Evolutionary conservation across 2,888 invertebrate species (phyloP), one percentile per base, ranked within the genome.

Genomic region (Idaea aversata): DNA sequence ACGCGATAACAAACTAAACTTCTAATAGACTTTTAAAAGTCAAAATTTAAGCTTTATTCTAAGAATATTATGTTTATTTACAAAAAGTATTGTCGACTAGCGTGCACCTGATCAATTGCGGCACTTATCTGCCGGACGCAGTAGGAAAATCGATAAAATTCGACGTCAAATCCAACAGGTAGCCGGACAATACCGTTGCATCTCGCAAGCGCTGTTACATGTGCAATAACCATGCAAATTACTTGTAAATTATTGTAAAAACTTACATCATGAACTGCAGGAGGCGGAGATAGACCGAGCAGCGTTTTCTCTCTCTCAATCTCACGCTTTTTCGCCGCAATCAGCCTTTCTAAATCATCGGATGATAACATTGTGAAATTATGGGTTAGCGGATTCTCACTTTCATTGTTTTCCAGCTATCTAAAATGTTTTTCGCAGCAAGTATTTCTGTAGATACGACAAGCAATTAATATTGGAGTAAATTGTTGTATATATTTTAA

Each of bases 261-360:
- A 83, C 81, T 83, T 73, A 85, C 85, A 47, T 73, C 68, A 34
- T 36, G 61, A 63, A 70, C 72, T 59, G 72, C 70, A 38, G 68
- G 68, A 47, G 75, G 68, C 34, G 78, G 72, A 57, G 73, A 69
- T 65, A 89, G 74, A 47, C 91, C 91, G 63, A 93, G 78, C 68
- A 75, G 72, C 34, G 74, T 78, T 88, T 92, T 93, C 83, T 93
- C 93, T 67, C 80, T 82, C 77, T 90, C 84, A 78, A 93, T 88
- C 81, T 89, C 88, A 82, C 83, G 84, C 78, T 83, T 90, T 88
- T 93, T 93, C 81, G 77, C 82, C 63, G 81, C 75, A 87, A 93
- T 91, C 81, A 92, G 80, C 80, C 80, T 90, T 87, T 92, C 92
- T 86, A 93, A 82, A 76, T 85, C 76, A 70, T 72, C 77, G 61